A percentile compares a stretch with the other conserved stretches of the same genome.
These are phyloP conservation scores for Saccopteryx bilineata DNA, from an alignment of 2,113 vertebrate species.

Conservation along the genomic window DNA sequence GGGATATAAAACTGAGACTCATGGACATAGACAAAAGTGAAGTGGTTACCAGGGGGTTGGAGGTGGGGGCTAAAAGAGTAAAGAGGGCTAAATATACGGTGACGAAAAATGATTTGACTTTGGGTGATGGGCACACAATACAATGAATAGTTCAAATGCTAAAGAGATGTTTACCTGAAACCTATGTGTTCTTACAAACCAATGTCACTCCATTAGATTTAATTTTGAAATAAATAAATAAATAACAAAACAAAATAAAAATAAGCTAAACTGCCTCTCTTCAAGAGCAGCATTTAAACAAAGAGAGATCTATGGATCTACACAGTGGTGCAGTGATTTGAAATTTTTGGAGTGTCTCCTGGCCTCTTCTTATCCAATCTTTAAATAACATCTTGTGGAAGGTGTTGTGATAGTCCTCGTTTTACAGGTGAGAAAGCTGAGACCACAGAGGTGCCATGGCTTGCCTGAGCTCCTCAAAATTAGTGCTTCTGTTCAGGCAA, in stretches of 20 bases:
- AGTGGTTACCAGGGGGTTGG: too few relatives aligned
- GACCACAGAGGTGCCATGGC: background rate
- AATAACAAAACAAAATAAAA: background rate
- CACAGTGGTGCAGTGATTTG: background rate
- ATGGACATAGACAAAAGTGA: too few relatives aligned
- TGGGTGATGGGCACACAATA: too few relatives aligned
- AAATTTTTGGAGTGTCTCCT: background rate
- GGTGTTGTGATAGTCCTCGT: background rate
- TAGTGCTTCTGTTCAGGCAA: background rate
- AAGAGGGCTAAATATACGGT: too few relatives aligned
- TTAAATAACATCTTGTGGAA: background rate
- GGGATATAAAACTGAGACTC: too few relatives aligned
- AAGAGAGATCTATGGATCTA: background rate
- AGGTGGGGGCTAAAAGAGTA: too few relatives aligned
- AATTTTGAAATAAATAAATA: too few relatives aligned
- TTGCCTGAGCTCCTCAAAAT: background rate
- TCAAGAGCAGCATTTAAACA: background rate
- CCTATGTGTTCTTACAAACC: too few relatives aligned
- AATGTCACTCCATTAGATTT: too few relatives aligned
- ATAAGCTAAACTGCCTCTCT: background rate
- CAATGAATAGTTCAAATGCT: too few relatives aligned
- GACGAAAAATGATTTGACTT: too few relatives aligned
- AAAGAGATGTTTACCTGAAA: too few relatives aligned
- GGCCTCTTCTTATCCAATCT: background rate
- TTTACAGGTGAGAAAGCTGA: slow-evolving; percentile 43